Conservation (phyloP, 2,797 vertebrate genomes). For the Channa striata region DNA sequence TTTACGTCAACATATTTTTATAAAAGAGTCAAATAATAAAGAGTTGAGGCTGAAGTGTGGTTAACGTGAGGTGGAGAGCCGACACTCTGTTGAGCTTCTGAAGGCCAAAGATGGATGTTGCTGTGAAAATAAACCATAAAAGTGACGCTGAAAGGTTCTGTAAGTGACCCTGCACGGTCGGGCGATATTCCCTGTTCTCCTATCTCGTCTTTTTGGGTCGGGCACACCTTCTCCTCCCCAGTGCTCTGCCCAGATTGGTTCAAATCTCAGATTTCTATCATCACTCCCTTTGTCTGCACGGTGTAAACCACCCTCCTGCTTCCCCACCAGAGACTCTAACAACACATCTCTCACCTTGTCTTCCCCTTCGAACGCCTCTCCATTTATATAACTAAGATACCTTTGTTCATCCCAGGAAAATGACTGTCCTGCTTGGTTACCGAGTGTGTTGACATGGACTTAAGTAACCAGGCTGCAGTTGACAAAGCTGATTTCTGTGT, state of each 20-base stretch:
- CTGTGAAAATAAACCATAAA: constrained; percentile 26
- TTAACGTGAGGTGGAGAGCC: constrained; percentile 17
- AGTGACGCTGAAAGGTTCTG: constrained; percentile 12
- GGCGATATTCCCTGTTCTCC: constrained; percentile 8
- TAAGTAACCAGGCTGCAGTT: too few relatives aligned
- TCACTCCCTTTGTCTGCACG: constrained; percentile 5
- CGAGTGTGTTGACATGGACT: too few relatives aligned
- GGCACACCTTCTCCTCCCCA: constrained; percentile 10
- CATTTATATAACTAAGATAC: neutral
- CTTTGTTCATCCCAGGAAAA: neutral
- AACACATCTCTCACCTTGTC: neutral
- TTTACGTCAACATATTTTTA: constrained; percentile 25
- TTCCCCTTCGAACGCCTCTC: neutral
- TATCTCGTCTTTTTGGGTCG: neutral
- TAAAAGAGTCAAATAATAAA: constrained; percentile 16
- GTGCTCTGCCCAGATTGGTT: constrained; percentile 11
- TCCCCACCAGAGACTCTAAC: neutral
- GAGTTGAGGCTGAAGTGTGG: constrained; percentile 1
- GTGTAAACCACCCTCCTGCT: neutral
- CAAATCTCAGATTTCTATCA: constrained; percentile 26
- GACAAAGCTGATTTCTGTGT: too few relatives aligned
- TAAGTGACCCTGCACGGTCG: constrained; percentile 2
- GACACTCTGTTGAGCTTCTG: constrained; percentile 14
- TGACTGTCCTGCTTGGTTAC: neutral
- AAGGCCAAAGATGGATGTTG: constrained; percentile 7